These are phyloP conservation scores for Pollenia angustigena DNA, from an alignment of 2,888 invertebrate species.

Conservation along the genomic window DNA sequence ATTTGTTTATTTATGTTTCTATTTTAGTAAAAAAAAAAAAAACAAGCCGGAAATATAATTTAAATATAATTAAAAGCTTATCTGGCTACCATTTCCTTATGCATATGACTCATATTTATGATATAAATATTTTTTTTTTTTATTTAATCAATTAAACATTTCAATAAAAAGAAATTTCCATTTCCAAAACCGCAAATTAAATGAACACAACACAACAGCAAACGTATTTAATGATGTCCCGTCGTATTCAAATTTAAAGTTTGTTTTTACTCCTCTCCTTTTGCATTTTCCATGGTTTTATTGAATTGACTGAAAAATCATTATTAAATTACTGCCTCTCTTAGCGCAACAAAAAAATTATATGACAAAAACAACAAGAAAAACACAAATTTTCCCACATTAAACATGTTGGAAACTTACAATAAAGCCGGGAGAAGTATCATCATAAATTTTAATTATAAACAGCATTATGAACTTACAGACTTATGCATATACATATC, in stretches of 20 bases:
- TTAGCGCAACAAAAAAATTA: slow-evolving; percentile 6
- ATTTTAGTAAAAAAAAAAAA: not conserved
- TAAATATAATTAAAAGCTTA: slow-evolving; percentile 34
- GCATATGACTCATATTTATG: slow-evolving; percentile 24
- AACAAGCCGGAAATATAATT: slow-evolving; percentile 41
- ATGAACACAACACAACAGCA: slow-evolving; percentile 23
- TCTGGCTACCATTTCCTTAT: not conserved
- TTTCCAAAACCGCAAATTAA: slow-evolving; percentile 53
- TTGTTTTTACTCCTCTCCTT: not conserved
- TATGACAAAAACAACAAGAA: not conserved
- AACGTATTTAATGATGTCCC: slow-evolving; percentile 46
- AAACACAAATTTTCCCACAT: slow-evolving; percentile 64
- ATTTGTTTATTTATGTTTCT: not conserved
- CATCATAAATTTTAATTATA: slow-evolving; percentile 72
- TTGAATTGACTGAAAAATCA: slow-evolving; percentile 46
- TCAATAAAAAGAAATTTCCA: slow-evolving; percentile 34
- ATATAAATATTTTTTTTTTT: slow-evolving; percentile 15
- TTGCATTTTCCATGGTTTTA: slow-evolving; percentile 36
- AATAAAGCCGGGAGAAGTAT: slow-evolving; percentile 43
- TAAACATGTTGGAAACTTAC: slow-evolving; percentile 39
- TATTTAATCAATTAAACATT: slow-evolving; percentile 54
- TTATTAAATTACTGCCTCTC: slow-evolving; percentile 59
- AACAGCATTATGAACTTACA: slow-evolving; percentile 42
- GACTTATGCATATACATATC: not conserved
- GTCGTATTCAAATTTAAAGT: slow-evolving; percentile 31